These are phyloP conservation scores for Isurus oxyrinchus DNA, from an alignment of 2,113 vertebrate species.

Conservation along the genomic window DNA sequence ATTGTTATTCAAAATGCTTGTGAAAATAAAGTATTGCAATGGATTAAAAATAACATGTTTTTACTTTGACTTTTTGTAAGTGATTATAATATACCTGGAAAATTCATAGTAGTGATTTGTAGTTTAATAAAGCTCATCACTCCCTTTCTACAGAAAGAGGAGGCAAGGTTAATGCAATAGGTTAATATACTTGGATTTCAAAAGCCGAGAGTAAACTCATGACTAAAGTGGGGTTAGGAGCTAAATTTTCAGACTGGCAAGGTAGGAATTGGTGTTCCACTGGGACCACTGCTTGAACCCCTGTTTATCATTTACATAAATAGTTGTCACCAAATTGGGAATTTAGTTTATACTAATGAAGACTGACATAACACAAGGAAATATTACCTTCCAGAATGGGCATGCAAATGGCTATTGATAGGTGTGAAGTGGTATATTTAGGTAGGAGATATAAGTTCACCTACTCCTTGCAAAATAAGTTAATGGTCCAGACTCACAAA, in stretches of 20 bases:
- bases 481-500: neutral
- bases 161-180: neutral
- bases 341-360: neutral
- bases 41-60: neutral
- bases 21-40: constrained; percentile 36
- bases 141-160: neutral
- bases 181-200: neutral
- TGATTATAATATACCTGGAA: neutral
- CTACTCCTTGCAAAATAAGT: neutral
- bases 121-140: neutral
- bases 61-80: neutral
- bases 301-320: neutral
- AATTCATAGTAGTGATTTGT: neutral
- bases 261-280: neutral
- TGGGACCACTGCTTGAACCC: neutral
- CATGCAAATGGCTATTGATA: neutral
- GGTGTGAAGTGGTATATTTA: neutral
- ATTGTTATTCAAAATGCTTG: constrained; percentile 34
- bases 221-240: neutral
- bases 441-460: neutral
- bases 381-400: neutral
- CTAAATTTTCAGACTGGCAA: neutral
- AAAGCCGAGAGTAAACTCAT: neutral
- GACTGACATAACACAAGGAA: neutral
- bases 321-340: neutral